A percentile compares a stretch with the other conserved stretches of the same genome.
These are phyloP conservation scores for Lasioglossum villosulum DNA, from an alignment of 2,888 invertebrate species.

Conservation along the genomic window DNA sequence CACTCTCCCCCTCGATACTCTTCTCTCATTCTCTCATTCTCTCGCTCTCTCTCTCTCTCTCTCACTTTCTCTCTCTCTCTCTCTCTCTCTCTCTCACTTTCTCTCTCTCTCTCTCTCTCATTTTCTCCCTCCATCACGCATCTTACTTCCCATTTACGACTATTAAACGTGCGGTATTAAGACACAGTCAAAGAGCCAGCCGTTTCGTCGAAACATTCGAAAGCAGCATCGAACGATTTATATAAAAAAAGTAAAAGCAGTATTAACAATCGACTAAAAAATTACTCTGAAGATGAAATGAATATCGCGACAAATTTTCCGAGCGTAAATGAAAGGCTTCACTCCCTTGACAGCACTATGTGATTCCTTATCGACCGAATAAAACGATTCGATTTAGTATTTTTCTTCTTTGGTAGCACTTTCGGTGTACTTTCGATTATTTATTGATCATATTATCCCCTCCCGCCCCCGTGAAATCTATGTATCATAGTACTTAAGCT, in stretches of 20 bases:
- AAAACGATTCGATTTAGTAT: conserved; percentile 40
- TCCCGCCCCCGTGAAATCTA: conserved; percentile 41
- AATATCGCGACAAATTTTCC: neutral
- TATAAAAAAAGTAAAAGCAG: neutral
- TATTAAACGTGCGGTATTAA: conserved; percentile 55
- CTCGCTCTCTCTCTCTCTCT: neutral
- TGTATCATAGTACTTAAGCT: conserved; percentile 50
- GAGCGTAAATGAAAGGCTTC: neutral
- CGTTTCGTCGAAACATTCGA: conserved; percentile 31
- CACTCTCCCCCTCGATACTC: neutral
- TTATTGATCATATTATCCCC: conserved; percentile 34
- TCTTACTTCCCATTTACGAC: conserved; percentile 21
- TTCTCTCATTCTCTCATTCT: neutral
- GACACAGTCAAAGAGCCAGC: conserved; percentile 62
- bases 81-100: neutral
- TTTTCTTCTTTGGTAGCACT: conserved; percentile 55
- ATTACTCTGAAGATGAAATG: neutral
- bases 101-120: neutral
- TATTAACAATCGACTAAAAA: conserved; percentile 2
- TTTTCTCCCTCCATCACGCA: too few species aligned
- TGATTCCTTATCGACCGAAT: conserved; percentile 28
- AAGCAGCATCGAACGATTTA: neutral
- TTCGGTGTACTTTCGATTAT: conserved; percentile 69
- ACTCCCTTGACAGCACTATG: neutral
- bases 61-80: neutral